These are phyloP conservation scores for Tadarida brasiliensis DNA, from an alignment of 2,797 vertebrate species.

Conservation along the genomic window DNA sequence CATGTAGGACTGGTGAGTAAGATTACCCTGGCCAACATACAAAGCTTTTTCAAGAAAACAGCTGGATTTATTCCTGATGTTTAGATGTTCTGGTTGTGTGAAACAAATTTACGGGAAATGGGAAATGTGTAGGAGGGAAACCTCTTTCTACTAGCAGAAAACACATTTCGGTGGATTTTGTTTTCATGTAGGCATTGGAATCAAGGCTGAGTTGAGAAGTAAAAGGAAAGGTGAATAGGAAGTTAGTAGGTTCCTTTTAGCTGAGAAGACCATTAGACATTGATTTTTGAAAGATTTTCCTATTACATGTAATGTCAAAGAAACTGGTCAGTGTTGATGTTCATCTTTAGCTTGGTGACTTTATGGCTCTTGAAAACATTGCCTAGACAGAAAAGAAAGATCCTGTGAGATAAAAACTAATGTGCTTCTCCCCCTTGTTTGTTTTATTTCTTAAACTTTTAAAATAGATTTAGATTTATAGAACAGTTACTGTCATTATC, in stretches of 20 bases:
- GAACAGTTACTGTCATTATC: slow-evolving; percentile 17
- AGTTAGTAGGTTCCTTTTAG: slow-evolving; percentile 49
- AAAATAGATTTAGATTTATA: slow-evolving; percentile 25
- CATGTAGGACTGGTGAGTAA: slow-evolving; percentile 53
- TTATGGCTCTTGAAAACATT: slow-evolving; percentile 36
- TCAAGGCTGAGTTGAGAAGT: neutral
- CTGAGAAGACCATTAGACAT: neutral
- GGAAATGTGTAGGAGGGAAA: slow-evolving; percentile 63
- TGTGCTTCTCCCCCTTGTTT: neutral
- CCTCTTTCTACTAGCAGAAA: neutral
- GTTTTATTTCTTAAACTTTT: slow-evolving; percentile 24
- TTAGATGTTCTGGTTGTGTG: slow-evolving; percentile 58
- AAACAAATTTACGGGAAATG: slow-evolving; percentile 57
- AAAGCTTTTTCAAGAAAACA: slow-evolving; percentile 58
- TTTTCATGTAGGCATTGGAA: slow-evolving; percentile 51
- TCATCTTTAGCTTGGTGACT: slow-evolving; percentile 8
- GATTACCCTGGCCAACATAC: slow-evolving; percentile 24
- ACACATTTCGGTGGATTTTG: slow-evolving; percentile 49
- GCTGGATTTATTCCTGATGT: slow-evolving; percentile 25
- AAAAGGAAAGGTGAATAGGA: neutral
- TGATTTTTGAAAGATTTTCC: slow-evolving; percentile 41
- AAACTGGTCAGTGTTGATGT: neutral
- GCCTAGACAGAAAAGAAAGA: neutral
- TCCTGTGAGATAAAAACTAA: slow-evolving; percentile 6
- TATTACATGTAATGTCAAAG: neutral